These are phyloP conservation scores for Dendroctonus ponderosae DNA, from an alignment of 1,140 invertebrate genomes.

Conservation along the genomic window DNA sequence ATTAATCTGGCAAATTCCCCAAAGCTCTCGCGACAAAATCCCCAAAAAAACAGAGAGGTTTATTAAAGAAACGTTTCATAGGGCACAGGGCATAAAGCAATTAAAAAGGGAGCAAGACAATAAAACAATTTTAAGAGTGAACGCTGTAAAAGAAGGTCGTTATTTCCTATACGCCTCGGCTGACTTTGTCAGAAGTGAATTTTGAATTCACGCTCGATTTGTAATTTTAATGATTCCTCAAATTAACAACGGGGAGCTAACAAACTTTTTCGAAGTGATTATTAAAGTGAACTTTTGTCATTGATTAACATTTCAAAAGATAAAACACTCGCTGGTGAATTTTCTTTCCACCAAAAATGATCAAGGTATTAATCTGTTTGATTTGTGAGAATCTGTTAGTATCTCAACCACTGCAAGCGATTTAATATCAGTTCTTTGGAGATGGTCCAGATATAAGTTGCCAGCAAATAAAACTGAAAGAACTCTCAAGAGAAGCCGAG, in stretches of 20 bases:
- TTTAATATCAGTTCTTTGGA: too few species aligned
- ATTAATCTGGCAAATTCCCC: slow-evolving; percentile 11
- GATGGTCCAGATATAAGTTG: too few species aligned
- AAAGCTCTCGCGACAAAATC: slow-evolving; percentile 3
- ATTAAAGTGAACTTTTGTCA: too few species aligned
- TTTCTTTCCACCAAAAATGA: too few species aligned
- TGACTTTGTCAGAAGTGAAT: neutral
- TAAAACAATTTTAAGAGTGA: slow-evolving; percentile 25
- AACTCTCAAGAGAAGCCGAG: too few species aligned
- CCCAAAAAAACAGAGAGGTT: slow-evolving; percentile 7
- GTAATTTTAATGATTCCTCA: slow-evolving; percentile 2
- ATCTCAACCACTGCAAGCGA: too few species aligned
- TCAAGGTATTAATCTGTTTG: too few species aligned
- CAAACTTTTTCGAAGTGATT: neutral
- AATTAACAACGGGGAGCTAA: slow-evolving; percentile 1
- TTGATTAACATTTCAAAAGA: too few species aligned
- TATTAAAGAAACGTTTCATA: slow-evolving; percentile 23
- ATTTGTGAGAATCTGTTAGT: too few species aligned
- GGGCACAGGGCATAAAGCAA: slow-evolving; percentile 25
- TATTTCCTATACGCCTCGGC: slow-evolving; percentile 9
- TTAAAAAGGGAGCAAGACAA: slow-evolving; percentile 24
- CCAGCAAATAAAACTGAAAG: too few species aligned
- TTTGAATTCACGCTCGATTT: slow-evolving; percentile 1
- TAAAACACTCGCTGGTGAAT: too few species aligned
- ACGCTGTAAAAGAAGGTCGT: slow-evolving; percentile 12